These are phyloP conservation scores for Thymallus thymallus DNA, from an alignment of 2,113 vertebrate species.

Conservation along the genomic window DNA sequence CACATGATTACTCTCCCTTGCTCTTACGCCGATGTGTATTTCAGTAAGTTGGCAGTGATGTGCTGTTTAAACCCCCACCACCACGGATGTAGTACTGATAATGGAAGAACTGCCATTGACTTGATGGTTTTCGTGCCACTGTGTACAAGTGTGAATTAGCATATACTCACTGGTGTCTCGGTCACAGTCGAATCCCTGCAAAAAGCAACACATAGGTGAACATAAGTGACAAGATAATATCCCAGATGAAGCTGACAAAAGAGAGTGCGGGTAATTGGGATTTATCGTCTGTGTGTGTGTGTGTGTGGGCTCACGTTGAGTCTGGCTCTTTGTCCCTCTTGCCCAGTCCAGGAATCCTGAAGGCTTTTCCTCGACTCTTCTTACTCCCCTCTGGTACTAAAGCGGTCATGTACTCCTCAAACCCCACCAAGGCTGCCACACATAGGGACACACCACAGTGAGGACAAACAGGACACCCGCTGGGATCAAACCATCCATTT, in stretches of 20 bases:
- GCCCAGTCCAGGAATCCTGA: slow-evolving; percentile 87
- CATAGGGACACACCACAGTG: slow-evolving; percentile 1
- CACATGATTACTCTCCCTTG: neutral
- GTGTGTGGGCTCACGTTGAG: slow-evolving; percentile 71
- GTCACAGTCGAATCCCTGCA: slow-evolving; percentile 65
- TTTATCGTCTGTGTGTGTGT: neutral
- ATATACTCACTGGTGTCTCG: slow-evolving; percentile 63
- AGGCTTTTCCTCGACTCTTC: slow-evolving; percentile 84
- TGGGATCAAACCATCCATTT: neutral
- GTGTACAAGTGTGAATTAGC: slow-evolving; percentile 16
- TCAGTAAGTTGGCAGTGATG: neutral
- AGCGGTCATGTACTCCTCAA: slow-evolving; percentile 81
- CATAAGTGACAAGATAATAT: neutral
- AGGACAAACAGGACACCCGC: neutral
- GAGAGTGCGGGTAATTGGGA: neutral
- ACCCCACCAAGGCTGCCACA: slow-evolving; percentile 78
- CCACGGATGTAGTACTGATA: neutral
- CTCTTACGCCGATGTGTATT: neutral
- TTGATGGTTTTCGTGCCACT: neutral
- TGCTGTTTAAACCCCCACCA: neutral
- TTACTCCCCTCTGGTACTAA: slow-evolving; percentile 76
- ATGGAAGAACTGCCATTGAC: neutral
- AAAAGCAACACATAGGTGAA: slow-evolving; percentile 25
- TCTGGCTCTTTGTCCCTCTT: slow-evolving; percentile 84
- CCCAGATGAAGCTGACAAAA: neutral